Evolutionary conservation across 2,888 invertebrate species (phyloP), one percentile per base, ranked within the genome.

Genomic region (Synanthedon vespiformis): DNA sequence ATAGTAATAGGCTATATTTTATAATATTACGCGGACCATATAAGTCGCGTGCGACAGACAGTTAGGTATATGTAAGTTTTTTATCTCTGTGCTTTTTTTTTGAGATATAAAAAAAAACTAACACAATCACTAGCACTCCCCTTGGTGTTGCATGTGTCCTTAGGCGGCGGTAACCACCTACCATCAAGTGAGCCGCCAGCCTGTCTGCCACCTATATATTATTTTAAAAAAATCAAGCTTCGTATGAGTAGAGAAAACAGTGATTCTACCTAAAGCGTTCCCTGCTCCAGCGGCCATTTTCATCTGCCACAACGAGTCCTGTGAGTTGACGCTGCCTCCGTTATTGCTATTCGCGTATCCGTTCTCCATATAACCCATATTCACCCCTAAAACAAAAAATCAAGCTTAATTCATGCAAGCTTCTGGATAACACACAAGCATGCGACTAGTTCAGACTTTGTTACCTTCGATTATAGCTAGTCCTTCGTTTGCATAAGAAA

Each of bases 291-390:
- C 94, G 1, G 93, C 94, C 90, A 94, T 94, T 83, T 96, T 96
- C 90, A 96, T 93, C 83, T 96, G 96, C 96, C 97, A 96, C 68
- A 97, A 84, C 44, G 96, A 96, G 78, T 96, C 96, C 80, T 96
- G 96, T 4, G 96, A 96, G 86, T 97, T 96, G 54, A 96, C 96
- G 66, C 96, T 96, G 61, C 96, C 96, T n/a, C 96, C 96, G 78
- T 96, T 95, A 87, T 96, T 96, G 56, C 95, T 96, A 77, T 96
- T 96, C 55, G 95, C 94, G 82, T 96, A 96, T 77, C 95, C 95
- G 82, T 95, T 95, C 77, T 96, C 96, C 85, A 95, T 92, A 85
- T 95, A 96, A 58, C 93, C 94, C 92, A 95, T 94, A 80, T 95
- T 95, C 59, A 92, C 92, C 92, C 94, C 94, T 94, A 79, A 11